Conservation (phyloP, 2,797 vertebrate species). For the Rhinichthys osculus region DNA sequence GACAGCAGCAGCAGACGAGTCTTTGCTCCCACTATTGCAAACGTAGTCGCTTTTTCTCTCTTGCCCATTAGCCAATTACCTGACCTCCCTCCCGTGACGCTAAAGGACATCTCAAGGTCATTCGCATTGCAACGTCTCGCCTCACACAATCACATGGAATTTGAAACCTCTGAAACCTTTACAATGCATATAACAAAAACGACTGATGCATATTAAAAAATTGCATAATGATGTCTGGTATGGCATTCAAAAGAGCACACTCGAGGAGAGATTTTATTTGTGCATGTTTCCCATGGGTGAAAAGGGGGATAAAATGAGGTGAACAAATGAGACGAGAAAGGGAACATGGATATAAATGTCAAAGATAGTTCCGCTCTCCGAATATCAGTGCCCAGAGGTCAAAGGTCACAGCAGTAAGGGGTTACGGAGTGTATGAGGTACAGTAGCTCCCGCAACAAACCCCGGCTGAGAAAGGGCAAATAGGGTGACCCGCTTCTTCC, state of each 20-base stretch:
- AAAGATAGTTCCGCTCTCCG: slow-evolving; percentile 53
- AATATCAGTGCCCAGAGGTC: slow-evolving; percentile 36
- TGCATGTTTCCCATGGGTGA: slow-evolving; percentile 32
- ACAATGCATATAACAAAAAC: slow-evolving; percentile 74
- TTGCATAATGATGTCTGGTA: slow-evolving; percentile 43
- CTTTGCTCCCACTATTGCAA: slow-evolving; percentile 47
- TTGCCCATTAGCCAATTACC: slow-evolving; percentile 49
- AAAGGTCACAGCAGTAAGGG: slow-evolving; percentile 44
- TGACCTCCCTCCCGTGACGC: slow-evolving; percentile 70
- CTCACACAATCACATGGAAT: slow-evolving; percentile 61
- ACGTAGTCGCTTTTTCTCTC: slow-evolving; percentile 19
- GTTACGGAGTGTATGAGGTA: slow-evolving; percentile 22
- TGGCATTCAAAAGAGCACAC: slow-evolving; percentile 32
- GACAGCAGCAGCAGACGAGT: slow-evolving; percentile 65
- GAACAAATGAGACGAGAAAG: slow-evolving; percentile 34
- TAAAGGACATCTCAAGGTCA: slow-evolving; percentile 84
- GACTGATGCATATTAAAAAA: slow-evolving; percentile 64
- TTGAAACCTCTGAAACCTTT: slow-evolving; percentile 76
- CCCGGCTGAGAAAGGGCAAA: slow-evolving; percentile 57
- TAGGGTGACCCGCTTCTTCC: slow-evolving; percentile 37
- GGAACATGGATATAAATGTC: slow-evolving; percentile 53
- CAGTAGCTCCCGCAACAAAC: slow-evolving; percentile 26
- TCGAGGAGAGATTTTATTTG: slow-evolving; percentile 6
- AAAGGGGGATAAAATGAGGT: slow-evolving; percentile 14
- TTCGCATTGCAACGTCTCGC: slow-evolving; percentile 62